Base-by-base conservation (phyloP, 2,797 vertebrate genomes). In the Florisuga fusca region DNA sequence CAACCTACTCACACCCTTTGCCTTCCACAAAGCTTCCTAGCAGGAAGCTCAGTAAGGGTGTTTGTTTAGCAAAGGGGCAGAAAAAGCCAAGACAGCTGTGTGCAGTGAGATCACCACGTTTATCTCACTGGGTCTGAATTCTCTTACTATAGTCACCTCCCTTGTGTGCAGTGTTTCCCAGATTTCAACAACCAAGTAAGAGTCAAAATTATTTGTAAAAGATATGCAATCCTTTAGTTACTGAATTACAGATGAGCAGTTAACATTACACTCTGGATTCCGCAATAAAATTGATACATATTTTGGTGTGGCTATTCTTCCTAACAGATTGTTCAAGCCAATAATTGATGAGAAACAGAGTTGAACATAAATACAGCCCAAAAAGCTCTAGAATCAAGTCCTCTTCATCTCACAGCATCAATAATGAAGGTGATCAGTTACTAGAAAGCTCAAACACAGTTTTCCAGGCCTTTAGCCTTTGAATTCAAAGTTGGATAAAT, bases 81-180 rank as follows among this genome's bases (percentile, higher is more conserved):
- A 80, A 94, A 94, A 96, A 93, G 89, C 89, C 96, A 96, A 73
- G 73, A 90, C 95, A 97, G 94, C 96, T 97, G 96, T 0, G 0
- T 43, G 41, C n/a, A 93, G 71, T 97, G 96, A 97, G 94, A 92
- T 96, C 95, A 96, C 85, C 87, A 83, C 43, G 6, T 95, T 97
- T 91, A 95, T 91, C 93, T 97, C 96, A 97, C 64, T 76, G 71
- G 31, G 77, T 50, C 81, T 93, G 64, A 89, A 93, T 85, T 95
- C 69, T 87, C 80, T 90, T 34, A 26, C 41, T 57, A 57, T 22
- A 74, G 80, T 86, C 83, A 88, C 95, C 94, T 96, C 95, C 96
- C 94, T 93, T 95, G 51, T 90, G 57, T 82, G 83, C 83, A 88
- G 71, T 72, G 80, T 13, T 92, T 72, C 83, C 55, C 64, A 90